Evolutionary conservation across 2,888 invertebrate genomes (phyloP).

Genomic region (Theretra japonica): DNA sequence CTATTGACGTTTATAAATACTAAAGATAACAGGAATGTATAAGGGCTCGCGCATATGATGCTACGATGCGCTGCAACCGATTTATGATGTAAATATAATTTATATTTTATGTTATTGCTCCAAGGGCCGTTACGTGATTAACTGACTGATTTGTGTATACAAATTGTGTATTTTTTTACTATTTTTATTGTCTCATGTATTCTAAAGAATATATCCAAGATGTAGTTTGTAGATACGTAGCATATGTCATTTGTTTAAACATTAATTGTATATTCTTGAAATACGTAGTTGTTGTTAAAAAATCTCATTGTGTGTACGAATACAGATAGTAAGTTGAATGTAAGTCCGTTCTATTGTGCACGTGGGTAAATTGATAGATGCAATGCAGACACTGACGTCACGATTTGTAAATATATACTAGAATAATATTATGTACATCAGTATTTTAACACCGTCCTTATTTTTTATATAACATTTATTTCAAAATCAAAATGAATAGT

Average conservation of each 20-base stretch:
- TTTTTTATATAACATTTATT: background rate
- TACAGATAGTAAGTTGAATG: background rate
- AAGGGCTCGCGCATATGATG: background rate
- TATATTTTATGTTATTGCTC: background rate
- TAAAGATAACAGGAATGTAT: background rate
- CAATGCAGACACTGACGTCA: background rate
- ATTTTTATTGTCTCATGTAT: background rate
- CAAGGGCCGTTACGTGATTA: background rate
- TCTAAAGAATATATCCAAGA: background rate
- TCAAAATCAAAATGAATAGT: background rate
- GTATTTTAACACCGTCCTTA: conserved; percentile 20
- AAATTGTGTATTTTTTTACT: conserved; percentile 8
- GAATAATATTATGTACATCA: background rate
- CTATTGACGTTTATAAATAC: conserved; percentile 19
- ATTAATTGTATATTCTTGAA: background rate
- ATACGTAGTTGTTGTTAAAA: background rate
- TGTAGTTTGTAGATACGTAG: background rate
- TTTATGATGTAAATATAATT: background rate
- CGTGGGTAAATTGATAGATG: conserved; percentile 1
- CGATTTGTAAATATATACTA: background rate
- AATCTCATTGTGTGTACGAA: background rate
- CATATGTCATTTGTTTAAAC: background rate
- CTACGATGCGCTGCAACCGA: background rate
- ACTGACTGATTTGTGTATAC: conserved; percentile 17
- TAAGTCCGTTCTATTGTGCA: background rate